Conservation (phyloP, 1,140 invertebrate species). For the Brachionus rotundiformis region DNA sequence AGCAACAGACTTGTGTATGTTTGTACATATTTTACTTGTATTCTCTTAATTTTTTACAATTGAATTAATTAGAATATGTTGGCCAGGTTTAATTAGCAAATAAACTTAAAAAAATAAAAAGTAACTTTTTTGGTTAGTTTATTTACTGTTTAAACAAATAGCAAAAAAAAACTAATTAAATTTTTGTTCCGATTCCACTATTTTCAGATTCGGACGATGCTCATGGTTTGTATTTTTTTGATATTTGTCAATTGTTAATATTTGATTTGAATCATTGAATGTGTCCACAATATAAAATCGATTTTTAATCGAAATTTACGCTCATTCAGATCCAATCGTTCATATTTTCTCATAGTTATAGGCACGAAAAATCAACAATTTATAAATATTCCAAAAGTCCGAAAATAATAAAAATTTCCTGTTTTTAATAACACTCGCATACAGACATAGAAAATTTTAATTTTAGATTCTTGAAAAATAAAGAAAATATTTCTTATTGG, state of each 20-base stretch:
- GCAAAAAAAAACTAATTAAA: constrained; percentile 5
- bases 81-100: constrained; percentile 1
- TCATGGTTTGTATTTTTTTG: constrained; percentile 6
- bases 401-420: constrained; percentile 17
- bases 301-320: constrained; percentile 16
- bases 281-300: constrained; percentile 7
- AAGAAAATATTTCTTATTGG: neutral
- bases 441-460: neutral
- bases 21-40: constrained; percentile 10
- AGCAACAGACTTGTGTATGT: constrained; percentile 6
- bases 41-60: constrained; percentile 8
- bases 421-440: neutral
- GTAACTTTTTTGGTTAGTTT: neutral
- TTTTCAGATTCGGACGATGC: constrained; percentile 11
- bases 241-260: constrained; percentile 17
- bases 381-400: constrained; percentile 7
- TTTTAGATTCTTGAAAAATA: neutral
- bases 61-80: constrained; percentile 14
- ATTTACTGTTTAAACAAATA: neutral
- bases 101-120: neutral
- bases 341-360: constrained; percentile 16
- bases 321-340: constrained; percentile 6
- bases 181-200: constrained; percentile 6
- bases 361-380: constrained; percentile 7
- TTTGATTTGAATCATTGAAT: neutral